phyloP scores from a whole-genome alignment of 1,140 invertebrate species.

The Scaptomyza graminum region DNA sequence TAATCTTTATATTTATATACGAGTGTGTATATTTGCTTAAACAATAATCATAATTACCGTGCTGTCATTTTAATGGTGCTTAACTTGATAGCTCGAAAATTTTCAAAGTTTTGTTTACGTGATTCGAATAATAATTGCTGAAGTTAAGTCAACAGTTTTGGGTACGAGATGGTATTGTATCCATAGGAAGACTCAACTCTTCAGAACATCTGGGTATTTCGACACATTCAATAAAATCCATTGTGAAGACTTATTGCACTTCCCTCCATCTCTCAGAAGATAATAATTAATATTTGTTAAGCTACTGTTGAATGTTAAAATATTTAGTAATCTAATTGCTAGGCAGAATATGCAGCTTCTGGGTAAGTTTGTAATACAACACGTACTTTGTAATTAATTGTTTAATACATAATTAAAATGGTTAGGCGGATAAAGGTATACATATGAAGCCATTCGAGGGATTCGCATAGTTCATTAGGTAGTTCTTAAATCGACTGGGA shows the following conservation, averaged over 20 bases:
- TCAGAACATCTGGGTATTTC: neutral
- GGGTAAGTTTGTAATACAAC: slow-evolving; percentile 30
- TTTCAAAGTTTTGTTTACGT: slow-evolving; percentile 7
- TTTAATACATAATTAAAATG: slow-evolving; percentile 40
- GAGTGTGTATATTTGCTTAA: slow-evolving; percentile 42
- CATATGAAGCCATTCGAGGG: slow-evolving; percentile 38
- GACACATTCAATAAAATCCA: neutral
- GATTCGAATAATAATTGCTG: neutral
- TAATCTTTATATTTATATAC: slow-evolving; percentile 27
- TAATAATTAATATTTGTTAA: slow-evolving; percentile 3
- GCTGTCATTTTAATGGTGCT: slow-evolving; percentile 28
- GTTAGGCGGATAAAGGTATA: slow-evolving; percentile 31
- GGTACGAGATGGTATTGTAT: neutral
- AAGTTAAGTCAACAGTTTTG: neutral
- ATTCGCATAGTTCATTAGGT: slow-evolving; percentile 31
- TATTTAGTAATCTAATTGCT: slow-evolving; percentile 9
- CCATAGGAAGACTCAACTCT: neutral
- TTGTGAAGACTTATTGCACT: neutral
- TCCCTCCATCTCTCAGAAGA: neutral
- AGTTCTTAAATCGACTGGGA: slow-evolving; percentile 34
- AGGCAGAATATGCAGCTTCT: neutral
- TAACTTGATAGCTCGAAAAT: slow-evolving; percentile 23
- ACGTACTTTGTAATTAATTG: slow-evolving; percentile 33
- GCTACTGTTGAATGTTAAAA: slow-evolving; percentile 14
- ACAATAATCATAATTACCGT: slow-evolving; percentile 36